phyloP scores from a whole-genome alignment of 2,113 vertebrate species.

The Trichomycterus rosablanca region DNA sequence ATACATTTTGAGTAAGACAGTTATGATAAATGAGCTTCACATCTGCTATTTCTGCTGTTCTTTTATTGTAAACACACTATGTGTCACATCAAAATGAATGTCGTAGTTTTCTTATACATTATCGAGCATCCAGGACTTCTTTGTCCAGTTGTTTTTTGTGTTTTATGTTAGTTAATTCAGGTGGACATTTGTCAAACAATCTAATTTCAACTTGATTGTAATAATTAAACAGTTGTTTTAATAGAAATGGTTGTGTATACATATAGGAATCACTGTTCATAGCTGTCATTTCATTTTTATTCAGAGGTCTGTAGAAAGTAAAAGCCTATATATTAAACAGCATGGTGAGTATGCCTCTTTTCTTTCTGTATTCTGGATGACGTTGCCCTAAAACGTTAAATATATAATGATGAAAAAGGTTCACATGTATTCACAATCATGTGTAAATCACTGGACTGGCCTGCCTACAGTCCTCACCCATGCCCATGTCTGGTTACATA shows the following conservation, averaged over 20 bases:
- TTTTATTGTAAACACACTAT: not conserved
- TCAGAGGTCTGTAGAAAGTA: conserved; percentile 53
- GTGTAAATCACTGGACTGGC: too few relatives aligned
- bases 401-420: too few relatives aligned
- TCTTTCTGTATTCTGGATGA: conserved; percentile 8
- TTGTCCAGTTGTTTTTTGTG: conserved; percentile 23
- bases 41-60: too few relatives aligned
- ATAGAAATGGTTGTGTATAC: conserved; percentile 59
- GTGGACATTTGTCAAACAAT: too few relatives aligned
- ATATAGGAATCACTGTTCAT: conserved; percentile 48
- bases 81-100: not conserved
- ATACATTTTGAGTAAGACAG: too few relatives aligned
- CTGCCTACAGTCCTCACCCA: too few relatives aligned
- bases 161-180: conserved; percentile 13
- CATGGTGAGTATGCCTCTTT: conserved; percentile 51
- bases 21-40: too few relatives aligned
- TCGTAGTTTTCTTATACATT: not conserved
- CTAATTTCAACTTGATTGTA: not conserved
- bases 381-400: too few relatives aligned
- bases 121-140: conserved; percentile 6
- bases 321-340: conserved; percentile 64
- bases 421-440: too few relatives aligned
- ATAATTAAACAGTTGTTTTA: conserved; percentile 57
- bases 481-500: too few relatives aligned
- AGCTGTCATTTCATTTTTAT: conserved; percentile 41